Percentiles rank a stretch among this genome's conserved stretches.
phyloP scores from a whole-genome alignment of 2,888 invertebrate species.

The Glyphotaelius pellucidus region DNA sequence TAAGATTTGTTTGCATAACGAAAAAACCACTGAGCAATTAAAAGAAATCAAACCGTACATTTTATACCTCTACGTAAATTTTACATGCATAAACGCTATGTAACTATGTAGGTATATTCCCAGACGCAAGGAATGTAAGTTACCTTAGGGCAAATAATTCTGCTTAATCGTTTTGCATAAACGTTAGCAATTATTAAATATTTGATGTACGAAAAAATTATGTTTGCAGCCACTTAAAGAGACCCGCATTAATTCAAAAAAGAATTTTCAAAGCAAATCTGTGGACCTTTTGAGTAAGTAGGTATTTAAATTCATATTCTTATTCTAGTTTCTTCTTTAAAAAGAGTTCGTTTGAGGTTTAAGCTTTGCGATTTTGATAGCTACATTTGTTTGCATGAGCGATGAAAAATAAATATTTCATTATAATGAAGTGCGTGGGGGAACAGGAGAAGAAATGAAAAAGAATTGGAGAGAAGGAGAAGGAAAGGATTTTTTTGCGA shows the following conservation, averaged over 20 bases:
- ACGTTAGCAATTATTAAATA: background rate
- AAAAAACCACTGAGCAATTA: background rate
- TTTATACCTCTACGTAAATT: too few relatives aligned
- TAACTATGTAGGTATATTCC: too few relatives aligned
- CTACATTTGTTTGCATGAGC: constrained; percentile 43
- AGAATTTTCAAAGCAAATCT: constrained; percentile 5
- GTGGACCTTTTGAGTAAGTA: background rate
- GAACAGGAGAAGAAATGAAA: background rate
- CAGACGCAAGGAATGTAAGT: too few relatives aligned
- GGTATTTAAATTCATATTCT: constrained; percentile 26
- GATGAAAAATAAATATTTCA: constrained; percentile 57
- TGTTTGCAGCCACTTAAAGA: background rate
- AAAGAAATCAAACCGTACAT: too few relatives aligned
- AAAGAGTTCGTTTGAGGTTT: constrained; percentile 26
- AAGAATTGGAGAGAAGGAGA: background rate
- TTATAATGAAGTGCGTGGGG: constrained; percentile 51
- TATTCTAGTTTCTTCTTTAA: constrained; percentile 9
- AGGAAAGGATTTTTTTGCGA: constrained; percentile 9
- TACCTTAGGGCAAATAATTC: background rate
- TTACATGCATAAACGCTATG: too few relatives aligned
- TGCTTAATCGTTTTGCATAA: background rate
- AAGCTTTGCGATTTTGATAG: constrained; percentile 24
- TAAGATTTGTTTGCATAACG: background rate
- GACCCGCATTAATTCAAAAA: background rate
- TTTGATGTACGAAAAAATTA: background rate